A percentile compares a stretch with the other conserved stretches of the same genome.
Conservation (phyloP, 2,797 vertebrate genomes). For the Megalops cyprinoides region DNA sequence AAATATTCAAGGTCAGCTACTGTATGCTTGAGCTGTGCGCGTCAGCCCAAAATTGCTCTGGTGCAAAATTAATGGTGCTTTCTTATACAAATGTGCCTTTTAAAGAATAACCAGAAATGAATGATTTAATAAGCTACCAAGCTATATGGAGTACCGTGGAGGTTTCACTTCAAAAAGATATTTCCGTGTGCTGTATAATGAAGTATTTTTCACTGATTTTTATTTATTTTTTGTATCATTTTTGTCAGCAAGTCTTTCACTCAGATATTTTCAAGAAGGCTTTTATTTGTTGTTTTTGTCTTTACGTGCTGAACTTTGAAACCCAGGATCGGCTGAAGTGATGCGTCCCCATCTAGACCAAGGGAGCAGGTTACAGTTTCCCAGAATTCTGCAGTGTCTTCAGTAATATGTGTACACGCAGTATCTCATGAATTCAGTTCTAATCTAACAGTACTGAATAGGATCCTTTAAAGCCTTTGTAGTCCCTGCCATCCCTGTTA, state of each 20-base stretch:
- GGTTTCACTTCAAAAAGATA: constrained; percentile 20
- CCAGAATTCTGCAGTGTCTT: background rate
- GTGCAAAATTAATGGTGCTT: background rate
- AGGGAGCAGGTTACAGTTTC: background rate
- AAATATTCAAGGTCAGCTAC: too few species aligned
- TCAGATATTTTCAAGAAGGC: background rate
- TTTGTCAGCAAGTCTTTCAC: background rate
- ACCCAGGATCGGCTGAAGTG: background rate
- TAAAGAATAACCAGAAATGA: background rate
- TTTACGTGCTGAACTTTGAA: constrained; percentile 22
- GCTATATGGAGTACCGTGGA: background rate
- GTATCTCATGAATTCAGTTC: background rate
- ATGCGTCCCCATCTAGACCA: background rate
- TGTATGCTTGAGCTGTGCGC: background rate
- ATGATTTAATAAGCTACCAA: constrained; percentile 24
- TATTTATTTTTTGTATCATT: background rate
- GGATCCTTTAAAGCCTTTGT: background rate
- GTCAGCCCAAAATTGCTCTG: background rate
- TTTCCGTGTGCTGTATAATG: background rate
- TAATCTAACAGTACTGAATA: background rate
- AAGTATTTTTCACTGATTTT: background rate
- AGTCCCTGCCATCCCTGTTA: constrained; percentile 1
- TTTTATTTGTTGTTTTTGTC: background rate
- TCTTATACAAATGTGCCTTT: background rate
- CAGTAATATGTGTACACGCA: background rate